Evolutionary conservation across 2,797 vertebrate species (phyloP).

Genomic region (Astyanax mexicanus): DNA sequence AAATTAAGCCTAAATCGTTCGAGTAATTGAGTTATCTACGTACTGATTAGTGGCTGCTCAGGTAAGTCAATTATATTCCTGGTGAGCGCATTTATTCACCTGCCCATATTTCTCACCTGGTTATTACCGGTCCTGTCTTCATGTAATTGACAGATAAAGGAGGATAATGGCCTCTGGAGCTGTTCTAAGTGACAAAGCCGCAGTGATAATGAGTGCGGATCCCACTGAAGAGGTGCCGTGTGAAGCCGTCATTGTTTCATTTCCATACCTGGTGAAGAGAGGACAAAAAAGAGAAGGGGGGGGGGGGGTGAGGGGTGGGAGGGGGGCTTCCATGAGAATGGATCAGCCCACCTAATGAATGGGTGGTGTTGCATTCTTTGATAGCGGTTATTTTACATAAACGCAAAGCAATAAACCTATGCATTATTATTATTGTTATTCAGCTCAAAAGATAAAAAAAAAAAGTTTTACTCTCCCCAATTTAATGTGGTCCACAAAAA

Average conservation of each 20-base stretch:
- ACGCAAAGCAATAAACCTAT: not conserved
- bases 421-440: too few species aligned
- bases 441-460: too few species aligned
- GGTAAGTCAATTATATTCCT: constrained; percentile 43
- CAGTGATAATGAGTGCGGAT: constrained; percentile 55
- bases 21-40: constrained; percentile 8
- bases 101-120: constrained; percentile 5
- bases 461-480: not conserved
- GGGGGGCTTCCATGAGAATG: constrained; percentile 42
- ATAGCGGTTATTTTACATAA: constrained; percentile 29
- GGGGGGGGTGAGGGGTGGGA: constrained; percentile 47
- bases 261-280: constrained; percentile 47
- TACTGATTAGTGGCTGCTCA: constrained; percentile 4
- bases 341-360: constrained; percentile 41
- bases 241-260: constrained; percentile 56
- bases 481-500: too few species aligned
- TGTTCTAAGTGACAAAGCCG: constrained; percentile 57
- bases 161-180: constrained; percentile 52
- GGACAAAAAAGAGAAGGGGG: constrained; percentile 42
- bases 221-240: constrained; percentile 47
- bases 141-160: constrained; percentile 58
- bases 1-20: not conserved
- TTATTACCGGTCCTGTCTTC: constrained; percentile 35
- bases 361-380: constrained; percentile 36
- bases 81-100: constrained; percentile 18